Evolutionary conservation across 2,888 invertebrate species (phyloP), one percentile per base, ranked within the genome.

Genomic region (Ethmia dodecea): DNA sequence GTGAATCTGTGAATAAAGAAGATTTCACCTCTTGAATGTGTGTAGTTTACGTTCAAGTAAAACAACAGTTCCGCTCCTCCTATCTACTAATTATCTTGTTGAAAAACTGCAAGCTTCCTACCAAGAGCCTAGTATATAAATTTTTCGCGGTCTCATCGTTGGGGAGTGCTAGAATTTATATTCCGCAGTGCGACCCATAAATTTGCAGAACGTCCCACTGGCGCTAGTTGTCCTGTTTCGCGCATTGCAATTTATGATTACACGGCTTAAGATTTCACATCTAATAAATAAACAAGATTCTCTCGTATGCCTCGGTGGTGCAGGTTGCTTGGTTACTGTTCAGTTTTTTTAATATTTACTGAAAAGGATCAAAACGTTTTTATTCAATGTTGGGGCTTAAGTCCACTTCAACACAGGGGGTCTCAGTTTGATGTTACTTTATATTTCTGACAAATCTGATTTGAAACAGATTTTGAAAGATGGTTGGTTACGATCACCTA

Each of bases 131-230:
- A 65, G 62, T 65, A 64, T 61, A 62, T 66, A 68, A 45, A 62
- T 71, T 74, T 76, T 72, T 74, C 49, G 66, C 50, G 66, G 65
- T 66, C 60, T 65, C 70, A 60, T 65, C 65, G 65, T 47, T 42
- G 59, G 63, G 59, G 11, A 28, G 28, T 62, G 63, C 66, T 69
- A 73, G 74, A 75, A 79, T 81, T 80, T 79, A 80, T 81, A 77
- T 78, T 75, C 81, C 81, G 81, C 81, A 83, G 47, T 83, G 81
- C 81, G 81, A 75, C 81, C 76, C 79, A 81, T 83, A 83, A 83
- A 81, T 83, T 75, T 73, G 71, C 69, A 71, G 69, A 71, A 70
- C 63, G 68, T 78, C 78, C 75, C 72, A 66, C 68, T 57, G 63
- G 57, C 60, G 64, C 64, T 75, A 67, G 71, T 75, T 76, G 75